Conservation (phyloP, 1,140 invertebrate genomes). For the Dendrolimus punctatus region DNA sequence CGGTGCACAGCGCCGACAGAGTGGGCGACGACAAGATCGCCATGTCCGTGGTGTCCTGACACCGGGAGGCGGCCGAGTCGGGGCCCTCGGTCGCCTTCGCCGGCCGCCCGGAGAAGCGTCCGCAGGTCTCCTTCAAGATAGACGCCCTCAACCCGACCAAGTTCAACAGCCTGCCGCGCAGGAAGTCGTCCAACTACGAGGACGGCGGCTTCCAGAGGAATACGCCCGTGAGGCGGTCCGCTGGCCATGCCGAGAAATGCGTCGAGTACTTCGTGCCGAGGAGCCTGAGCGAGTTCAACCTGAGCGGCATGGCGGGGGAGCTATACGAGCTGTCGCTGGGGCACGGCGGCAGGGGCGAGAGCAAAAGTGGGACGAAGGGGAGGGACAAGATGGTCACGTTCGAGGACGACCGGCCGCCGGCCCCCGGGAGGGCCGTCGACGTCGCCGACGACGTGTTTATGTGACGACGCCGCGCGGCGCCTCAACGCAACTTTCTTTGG, state of each 20-base stretch:
- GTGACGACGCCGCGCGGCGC: constrained; percentile 33
- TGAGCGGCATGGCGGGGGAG: constrained; percentile 75
- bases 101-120: no score
- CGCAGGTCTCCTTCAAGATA: constrained; percentile 63
- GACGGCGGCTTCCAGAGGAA: constrained; percentile 75
- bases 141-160: constrained; percentile 68
- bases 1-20: constrained; percentile 54
- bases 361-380: constrained; percentile 32
- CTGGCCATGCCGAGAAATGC: constrained; percentile 75
- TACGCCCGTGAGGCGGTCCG: constrained; percentile 76
- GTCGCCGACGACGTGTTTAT: constrained; percentile 64
- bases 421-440: no score
- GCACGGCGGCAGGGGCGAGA: constrained; percentile 43
- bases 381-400: constrained; percentile 87
- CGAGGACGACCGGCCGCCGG: constrained; percentile 76
- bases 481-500: constrained; percentile 29
- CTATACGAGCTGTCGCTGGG: constrained; percentile 45
- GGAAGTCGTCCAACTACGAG: constrained; percentile 63
- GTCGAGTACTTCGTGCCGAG: constrained; percentile 88
- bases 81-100: constrained; percentile 49
- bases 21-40: constrained; percentile 73
- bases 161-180: constrained; percentile 76
- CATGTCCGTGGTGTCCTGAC: constrained; percentile 79
- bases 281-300: constrained; percentile 86
- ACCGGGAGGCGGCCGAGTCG: constrained; percentile 64